Base-by-base conservation (phyloP, 2,113 vertebrate genomes). In the Hemibagrus wyckioides region DNA sequence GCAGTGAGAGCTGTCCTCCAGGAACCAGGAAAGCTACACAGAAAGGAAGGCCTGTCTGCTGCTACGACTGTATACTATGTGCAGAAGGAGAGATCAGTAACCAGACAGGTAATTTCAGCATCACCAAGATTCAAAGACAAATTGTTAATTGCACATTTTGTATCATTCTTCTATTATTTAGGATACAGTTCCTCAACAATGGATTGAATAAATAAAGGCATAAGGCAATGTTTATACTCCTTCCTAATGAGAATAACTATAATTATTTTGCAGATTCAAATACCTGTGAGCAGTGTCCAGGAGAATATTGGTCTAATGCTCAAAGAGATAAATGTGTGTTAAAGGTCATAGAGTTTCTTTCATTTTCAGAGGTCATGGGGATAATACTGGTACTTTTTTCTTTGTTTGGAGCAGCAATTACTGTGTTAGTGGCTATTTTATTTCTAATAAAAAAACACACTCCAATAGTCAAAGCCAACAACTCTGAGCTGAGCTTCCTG, bases 401-500 rank as follows among this genome's bases (percentile, higher is more conserved):
- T 85, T 80, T 94, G 83, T 90, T 93, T 69, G 94, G 94, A 63
- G 89, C 91, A 6, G 28, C 91, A 6, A 89, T 94, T 11, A 94
- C 93, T 44, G 54, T 91, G 3, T 86, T 86, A 77, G 90, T 93
- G 21, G 89, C 91, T 4, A 84, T 85, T 63, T 41, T 94, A 8
- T 95, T 94, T 65, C 83, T 93, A 4, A 85, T 89, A 19, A 88
- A 95, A 79, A 94, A 91, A 75, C 90, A 94, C 13, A 93, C 94
- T 30, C 94, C 94, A 0, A 44, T 95, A 11, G 93, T 95, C 8
- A 93, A 82, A 52, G 94, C 94, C 33, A 95, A 94, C 87, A 95
- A 95, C 89, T 94, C 94, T 36, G 94, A 95, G 89, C 85, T 95
- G 85, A 95, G 94, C 87, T 95, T 94, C 87, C 89, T 95, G 86